phyloP scores from a whole-genome alignment of 53 echinoderm and acorn worm genomes.

The Holothuria leucospilota region DNA sequence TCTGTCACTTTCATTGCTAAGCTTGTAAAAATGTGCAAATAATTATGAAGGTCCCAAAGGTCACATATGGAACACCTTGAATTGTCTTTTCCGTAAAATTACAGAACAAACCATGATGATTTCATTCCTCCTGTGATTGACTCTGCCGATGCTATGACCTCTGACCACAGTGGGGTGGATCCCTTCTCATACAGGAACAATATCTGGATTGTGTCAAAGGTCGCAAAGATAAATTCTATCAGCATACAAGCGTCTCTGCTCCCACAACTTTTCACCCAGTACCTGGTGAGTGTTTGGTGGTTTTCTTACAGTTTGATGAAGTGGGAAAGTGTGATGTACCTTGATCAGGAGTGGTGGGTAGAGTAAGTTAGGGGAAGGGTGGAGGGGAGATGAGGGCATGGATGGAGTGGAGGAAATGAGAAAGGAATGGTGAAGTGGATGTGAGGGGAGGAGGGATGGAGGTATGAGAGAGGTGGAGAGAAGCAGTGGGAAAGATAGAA shows the following conservation, averaged over 20 bases:
- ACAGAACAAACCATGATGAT: conserved; percentile 15
- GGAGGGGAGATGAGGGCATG: too few species aligned
- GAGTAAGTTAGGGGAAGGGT: background rate
- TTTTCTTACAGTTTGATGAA: too few species aligned
- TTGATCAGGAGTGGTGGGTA: background rate
- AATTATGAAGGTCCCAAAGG: too few species aligned
- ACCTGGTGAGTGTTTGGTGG: conserved; percentile 66
- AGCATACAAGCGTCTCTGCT: conserved; percentile 80
- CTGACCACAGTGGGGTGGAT: conserved; percentile 38
- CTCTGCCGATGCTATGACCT: background rate
- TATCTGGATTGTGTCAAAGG: conserved; percentile 29
- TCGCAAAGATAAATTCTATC: conserved; percentile 29
- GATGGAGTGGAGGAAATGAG: too few species aligned
- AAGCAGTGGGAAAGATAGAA: too few species aligned
- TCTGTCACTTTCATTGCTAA: too few species aligned
- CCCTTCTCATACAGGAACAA: conserved; percentile 6
- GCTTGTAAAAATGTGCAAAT: too few species aligned
- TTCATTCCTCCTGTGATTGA: conserved; percentile 10
- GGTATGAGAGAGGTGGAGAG: too few species aligned
- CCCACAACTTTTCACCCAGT: conserved; percentile 87
- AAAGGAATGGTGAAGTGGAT: too few species aligned
- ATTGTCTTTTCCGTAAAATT: too few species aligned
- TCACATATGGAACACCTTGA: too few species aligned
- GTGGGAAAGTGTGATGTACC: background rate
- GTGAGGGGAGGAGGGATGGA: too few species aligned